phyloP scores from a whole-genome alignment of 1,140 invertebrate species.

The Atopsyche davidsoni region DNA sequence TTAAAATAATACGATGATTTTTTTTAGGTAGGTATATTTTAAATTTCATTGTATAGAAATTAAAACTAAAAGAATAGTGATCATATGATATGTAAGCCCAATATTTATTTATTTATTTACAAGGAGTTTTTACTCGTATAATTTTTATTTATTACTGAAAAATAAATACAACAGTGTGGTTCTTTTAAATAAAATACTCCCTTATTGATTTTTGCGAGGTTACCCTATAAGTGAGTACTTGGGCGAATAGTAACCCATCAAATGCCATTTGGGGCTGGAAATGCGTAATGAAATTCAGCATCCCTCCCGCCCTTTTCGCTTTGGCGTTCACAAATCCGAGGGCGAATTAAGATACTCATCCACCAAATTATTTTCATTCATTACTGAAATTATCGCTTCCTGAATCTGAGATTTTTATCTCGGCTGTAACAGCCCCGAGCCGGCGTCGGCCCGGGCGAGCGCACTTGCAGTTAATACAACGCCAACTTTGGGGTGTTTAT shows the following conservation, averaged over 20 bases:
- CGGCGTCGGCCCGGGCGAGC: slow-evolving; percentile 17
- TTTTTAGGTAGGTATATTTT: too few relatives aligned
- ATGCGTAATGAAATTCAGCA: slow-evolving; percentile 47
- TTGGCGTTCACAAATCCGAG: slow-evolving; percentile 32
- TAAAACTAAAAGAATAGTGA: too few relatives aligned
- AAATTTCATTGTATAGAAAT: too few relatives aligned
- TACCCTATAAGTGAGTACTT: background rate
- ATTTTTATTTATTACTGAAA: too few relatives aligned
- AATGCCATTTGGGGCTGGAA: slow-evolving; percentile 34
- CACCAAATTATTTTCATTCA: slow-evolving; percentile 52
- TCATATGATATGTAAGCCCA: too few relatives aligned
- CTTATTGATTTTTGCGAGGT: background rate
- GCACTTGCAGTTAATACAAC: too few relatives aligned
- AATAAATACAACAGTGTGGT: too few relatives aligned
- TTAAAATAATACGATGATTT: too few relatives aligned
- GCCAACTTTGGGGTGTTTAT: too few relatives aligned
- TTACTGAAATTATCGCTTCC: slow-evolving; percentile 30
- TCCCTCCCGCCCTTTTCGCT: slow-evolving; percentile 8
- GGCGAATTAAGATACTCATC: slow-evolving; percentile 48
- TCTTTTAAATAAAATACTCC: too few relatives aligned
- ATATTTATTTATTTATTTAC: too few relatives aligned
- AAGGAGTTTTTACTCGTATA: too few relatives aligned
- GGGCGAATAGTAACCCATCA: slow-evolving; percentile 28
- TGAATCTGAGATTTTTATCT: slow-evolving; percentile 28
- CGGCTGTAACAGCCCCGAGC: slow-evolving; percentile 24